Evolutionary conservation across 2,888 invertebrate species (phyloP), one percentile per base, ranked within the genome.

Genomic region (Ophion obscuratus): DNA sequence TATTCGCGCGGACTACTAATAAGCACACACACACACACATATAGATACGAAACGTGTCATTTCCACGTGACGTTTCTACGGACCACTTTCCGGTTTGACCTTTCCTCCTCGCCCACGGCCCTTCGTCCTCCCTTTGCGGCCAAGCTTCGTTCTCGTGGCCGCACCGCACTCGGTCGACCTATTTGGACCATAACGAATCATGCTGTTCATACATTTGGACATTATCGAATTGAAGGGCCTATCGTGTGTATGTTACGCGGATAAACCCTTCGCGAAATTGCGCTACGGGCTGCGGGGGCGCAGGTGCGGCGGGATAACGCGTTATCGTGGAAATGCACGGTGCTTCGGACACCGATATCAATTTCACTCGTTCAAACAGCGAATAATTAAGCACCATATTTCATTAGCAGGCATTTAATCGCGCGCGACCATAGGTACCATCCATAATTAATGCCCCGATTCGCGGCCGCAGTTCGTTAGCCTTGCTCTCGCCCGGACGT

Each of bases 301-400:
- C 53, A 53, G 17, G 53, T 14, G 53, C 53, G 3, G 2, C 53
- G 53, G 14, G 11, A 53, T 17, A 17, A 14, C 17, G 53, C 27
- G 57, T 53, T 24, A 59, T 67, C 57, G 67, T 66, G 31, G 61
- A 78, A 68, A 53, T n/a, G 47, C 44, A 47, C 47, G 17, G 24
- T 14, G 40, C 44, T 31, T 5, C 53, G 20, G 31, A 20, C 31
- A 27, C 11, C 84, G 76, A 73, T 89, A 90, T 91, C 89, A 91
- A 92, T 92, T 90, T 89, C 86, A 87, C 89, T 88, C 89, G 90
- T 92, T 92, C 90, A 90, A 90, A 90, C 88, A 89, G 87, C 88
- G 90, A 92, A 91, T 92, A 90, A 92, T 92, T 90, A 90, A 91
- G 88, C 88, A 86, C 87, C 90, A 90, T 92, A 92, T 91, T 92